Evolutionary conservation across 1,140 invertebrate genomes (phyloP), one percentile per base, ranked within the genome.

Genomic region (Drosophila parabipectinata): DNA sequence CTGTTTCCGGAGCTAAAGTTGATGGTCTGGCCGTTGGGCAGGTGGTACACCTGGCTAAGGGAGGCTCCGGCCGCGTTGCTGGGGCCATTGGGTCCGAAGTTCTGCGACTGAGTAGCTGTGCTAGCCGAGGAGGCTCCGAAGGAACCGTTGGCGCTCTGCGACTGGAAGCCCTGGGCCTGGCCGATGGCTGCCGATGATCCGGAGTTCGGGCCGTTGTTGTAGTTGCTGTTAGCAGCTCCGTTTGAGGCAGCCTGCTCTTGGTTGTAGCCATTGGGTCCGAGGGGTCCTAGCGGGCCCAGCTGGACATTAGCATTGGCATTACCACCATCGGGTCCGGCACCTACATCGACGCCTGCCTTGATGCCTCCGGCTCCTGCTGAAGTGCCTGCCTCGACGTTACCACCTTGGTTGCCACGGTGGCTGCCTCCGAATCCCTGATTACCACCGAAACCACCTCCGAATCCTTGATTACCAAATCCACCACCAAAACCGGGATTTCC

Each of bases 51-150:
- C 61, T 91, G 91, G 56, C 80, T 89, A 9, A 77, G 77, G 0
- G 91, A 92, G 3, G 92, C 83, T 6, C 90, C 90, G 0, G 88
- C 91, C 9, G 88, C 73, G 54, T 88, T 92, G 44, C 72, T 79
- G 6, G 66, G 45, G 4, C 92, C 92, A 54, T 80, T 77, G n/a
- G 73, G 73, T 58, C 74, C 79, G 1, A 9, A 72, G 48, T 81
- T 79, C 37, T 91, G 84, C 8, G 89, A 77, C 72, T 92, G 92
- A 3, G 91, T 90, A 18, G 77, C 76, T 0, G 92, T 89, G 45
- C 83, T 82, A 18, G 91, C 91, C 3, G 92, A 90, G n/a, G 91
- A 82, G 24, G 88, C 92, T 10, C 92, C 92, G 32, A 92, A 92
- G 5, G 63, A 62, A 3, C 88, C 90, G n/a, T 59, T 66, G 3